Conservation (phyloP, 2,113 vertebrate genomes). For the Gallinago undulata region DNA sequence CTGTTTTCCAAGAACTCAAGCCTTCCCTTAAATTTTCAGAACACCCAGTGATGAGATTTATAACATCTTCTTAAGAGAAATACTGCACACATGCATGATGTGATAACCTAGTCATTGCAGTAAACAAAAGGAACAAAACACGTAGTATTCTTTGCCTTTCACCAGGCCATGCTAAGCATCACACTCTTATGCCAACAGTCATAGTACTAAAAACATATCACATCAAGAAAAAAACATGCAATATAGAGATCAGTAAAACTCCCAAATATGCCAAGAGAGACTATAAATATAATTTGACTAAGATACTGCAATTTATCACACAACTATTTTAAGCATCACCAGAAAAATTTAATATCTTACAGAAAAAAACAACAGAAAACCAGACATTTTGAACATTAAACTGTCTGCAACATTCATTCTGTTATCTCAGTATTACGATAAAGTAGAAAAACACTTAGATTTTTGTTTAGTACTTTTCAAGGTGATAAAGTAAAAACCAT, state of each 20-base stretch:
- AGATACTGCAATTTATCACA: not conserved
- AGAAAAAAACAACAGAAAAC: constrained; percentile 20
- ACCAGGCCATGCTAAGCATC: not conserved
- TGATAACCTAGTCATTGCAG: not conserved
- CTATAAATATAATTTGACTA: not conserved
- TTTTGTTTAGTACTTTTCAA: not conserved
- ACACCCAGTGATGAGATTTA: not conserved
- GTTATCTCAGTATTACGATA: not conserved
- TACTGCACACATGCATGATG: not conserved
- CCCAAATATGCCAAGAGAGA: not conserved
- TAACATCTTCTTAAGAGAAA: not conserved
- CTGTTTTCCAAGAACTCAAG: not conserved
- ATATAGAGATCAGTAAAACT: not conserved
- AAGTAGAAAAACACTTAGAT: not conserved
- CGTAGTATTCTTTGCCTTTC: not conserved
- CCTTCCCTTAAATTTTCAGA: not conserved
- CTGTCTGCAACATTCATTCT: not conserved
- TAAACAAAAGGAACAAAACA: not conserved
- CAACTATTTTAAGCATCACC: not conserved
- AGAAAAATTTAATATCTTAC: not conserved
- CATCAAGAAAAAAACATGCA: not conserved
- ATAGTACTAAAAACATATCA: not conserved
- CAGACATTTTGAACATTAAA: constrained; percentile 11
- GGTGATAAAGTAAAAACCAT: not conserved
- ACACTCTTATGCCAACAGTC: not conserved